These are phyloP conservation scores for Sceliomorpha sp. DNA, from an alignment of 2,888 invertebrate species.

Conservation along the genomic window DNA sequence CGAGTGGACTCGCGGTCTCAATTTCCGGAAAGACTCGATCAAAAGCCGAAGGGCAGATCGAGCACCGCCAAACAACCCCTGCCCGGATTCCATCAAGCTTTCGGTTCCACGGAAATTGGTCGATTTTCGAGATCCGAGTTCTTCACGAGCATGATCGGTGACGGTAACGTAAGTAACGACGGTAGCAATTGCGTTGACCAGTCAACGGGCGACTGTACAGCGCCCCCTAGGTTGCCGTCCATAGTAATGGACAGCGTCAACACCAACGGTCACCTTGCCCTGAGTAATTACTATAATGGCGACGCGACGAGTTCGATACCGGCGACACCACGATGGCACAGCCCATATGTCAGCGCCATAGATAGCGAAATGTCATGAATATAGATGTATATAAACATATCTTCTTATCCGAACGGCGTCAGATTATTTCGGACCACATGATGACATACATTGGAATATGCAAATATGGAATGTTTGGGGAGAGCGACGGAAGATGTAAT, in stretches of 20 bases:
- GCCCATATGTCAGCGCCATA: conserved; percentile 74
- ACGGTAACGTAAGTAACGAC: conserved; percentile 74
- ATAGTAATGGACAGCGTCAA: conserved; percentile 45
- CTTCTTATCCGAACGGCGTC: neutral
- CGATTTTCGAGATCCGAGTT: conserved; percentile 86
- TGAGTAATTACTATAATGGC: conserved; percentile 59
- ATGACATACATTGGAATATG: too few relatives aligned
- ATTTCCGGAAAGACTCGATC: conserved; percentile 60
- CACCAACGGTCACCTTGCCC: conserved; percentile 22
- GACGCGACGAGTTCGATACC: conserved; percentile 59
- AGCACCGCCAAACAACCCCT: conserved; percentile 82
- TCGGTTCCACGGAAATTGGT: conserved; percentile 93
- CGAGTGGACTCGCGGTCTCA: too few relatives aligned
- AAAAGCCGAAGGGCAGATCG: conserved; percentile 49
- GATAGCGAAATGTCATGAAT: conserved; percentile 75
- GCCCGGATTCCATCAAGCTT: conserved; percentile 92
- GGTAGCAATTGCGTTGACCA: conserved; percentile 40
- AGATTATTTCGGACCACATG: too few relatives aligned
- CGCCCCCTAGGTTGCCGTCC: conserved; percentile 40
- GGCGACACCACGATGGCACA: conserved; percentile 73
- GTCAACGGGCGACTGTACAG: conserved; percentile 33
- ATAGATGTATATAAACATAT: conserved; percentile 7
- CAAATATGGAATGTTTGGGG: too few relatives aligned
- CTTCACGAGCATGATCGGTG: conserved; percentile 84
- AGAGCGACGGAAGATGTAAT: too few relatives aligned